Base-by-base conservation (phyloP, 2,797 vertebrate genomes). In the Mormyrops boulengeri region DNA sequence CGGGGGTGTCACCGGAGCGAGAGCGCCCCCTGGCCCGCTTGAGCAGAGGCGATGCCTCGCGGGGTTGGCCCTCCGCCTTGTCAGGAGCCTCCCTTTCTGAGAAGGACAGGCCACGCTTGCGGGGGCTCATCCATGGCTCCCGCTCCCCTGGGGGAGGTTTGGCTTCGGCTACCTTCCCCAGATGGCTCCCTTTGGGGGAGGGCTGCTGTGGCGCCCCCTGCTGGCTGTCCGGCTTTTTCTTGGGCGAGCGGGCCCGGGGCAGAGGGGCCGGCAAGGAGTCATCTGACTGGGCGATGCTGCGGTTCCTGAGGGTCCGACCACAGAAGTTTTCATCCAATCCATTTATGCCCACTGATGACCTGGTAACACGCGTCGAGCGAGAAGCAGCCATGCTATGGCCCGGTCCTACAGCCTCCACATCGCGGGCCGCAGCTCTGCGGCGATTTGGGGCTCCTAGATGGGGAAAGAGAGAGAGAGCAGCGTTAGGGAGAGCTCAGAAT, bases 311-410 rank as follows among this genome's bases (percentile, higher is more conserved):
- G 90, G 98, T 99, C 96, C 99, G 97, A 93, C 98, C 98, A 97
- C 98, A 99, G 94, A 99, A 99, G 94, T 98, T 99, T 95, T 99
- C 99, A 94, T 99, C 99, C 97, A 99, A 97, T 97, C 98, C 98
- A 97, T 99, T 99, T 95, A 98, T 97, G 94, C 98, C 99, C 95
- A 99, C 99, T 96, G 98, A 99, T 97, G 99, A 99, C 97, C 99
- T 98, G 97, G 99, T 99, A 96, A 99, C 98, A 91, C 99, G 99
- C 94, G 98, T 98, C 95, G 98, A 99, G 96, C 98, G 98, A 96
- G 98, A 98, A 96, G 98, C 96, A 98, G 98, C 99, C 99, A 99
- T 99, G 96, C 97, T 99, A 98, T 94, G 98, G 98, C 96, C 95
- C 96, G 95, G 96, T 97, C 97, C 98, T 99, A 99, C 95, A 96